These are phyloP conservation scores for Cyaniris semiargus DNA, from an alignment of 2,888 invertebrate species.

Conservation along the genomic window DNA sequence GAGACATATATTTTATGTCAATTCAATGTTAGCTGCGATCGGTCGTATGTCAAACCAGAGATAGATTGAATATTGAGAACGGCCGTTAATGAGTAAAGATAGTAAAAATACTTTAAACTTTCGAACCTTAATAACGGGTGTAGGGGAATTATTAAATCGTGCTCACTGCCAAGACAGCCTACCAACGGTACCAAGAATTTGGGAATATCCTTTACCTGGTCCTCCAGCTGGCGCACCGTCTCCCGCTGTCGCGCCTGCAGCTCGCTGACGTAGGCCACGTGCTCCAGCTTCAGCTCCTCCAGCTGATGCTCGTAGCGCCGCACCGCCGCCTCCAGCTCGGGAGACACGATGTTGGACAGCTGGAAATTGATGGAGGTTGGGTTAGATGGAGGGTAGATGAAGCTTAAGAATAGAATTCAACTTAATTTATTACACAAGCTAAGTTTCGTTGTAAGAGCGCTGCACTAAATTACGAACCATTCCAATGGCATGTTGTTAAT, in stretches of 20 bases:
- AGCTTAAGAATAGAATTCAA: no score
- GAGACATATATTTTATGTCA: no score
- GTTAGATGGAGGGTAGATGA: background rate
- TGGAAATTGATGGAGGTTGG: background rate
- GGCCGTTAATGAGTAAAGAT: no score
- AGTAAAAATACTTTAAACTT: no score
- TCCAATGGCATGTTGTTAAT: background rate
- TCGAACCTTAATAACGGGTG: no score
- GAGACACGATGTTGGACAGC: conserved; percentile 26
- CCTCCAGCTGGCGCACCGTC: conserved; percentile 67
- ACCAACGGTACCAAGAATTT: no score
- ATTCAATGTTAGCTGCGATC: no score
- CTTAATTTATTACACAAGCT: no score
- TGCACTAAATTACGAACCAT: background rate
- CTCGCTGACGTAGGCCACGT: conserved; percentile 64
- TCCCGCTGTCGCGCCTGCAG: conserved; percentile 69
- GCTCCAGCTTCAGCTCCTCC: conserved; percentile 68
- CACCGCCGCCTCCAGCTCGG: conserved; percentile 12
- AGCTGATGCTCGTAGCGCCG: conserved; percentile 58
- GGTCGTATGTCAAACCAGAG: no score
- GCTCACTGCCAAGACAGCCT: no score
- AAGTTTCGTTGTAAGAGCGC: background rate
- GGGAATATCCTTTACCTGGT: conserved; percentile 47
- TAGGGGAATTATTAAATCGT: no score
- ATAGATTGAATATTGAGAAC: no score